Evolutionary conservation across 2,113 vertebrate species (phyloP).

Genomic region (Centropus bengalensis): DNA sequence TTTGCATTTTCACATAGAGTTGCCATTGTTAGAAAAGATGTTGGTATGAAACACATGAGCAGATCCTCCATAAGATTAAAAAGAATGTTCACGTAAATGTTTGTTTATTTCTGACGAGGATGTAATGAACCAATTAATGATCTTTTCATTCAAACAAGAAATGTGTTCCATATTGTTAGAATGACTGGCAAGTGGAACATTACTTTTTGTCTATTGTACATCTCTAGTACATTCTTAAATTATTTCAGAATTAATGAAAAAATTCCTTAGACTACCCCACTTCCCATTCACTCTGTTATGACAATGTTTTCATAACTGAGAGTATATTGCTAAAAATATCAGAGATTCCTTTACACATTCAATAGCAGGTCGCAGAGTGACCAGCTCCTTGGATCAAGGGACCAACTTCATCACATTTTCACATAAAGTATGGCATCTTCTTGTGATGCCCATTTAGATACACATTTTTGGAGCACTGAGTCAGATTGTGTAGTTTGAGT

Average conservation of each 20-base stretch:
- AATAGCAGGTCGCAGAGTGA: not conserved
- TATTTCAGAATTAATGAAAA: not conserved
- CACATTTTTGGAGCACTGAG: not conserved
- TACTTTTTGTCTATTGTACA: not conserved
- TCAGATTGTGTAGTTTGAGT: not conserved
- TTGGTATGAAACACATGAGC: not conserved
- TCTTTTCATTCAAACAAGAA: not conserved
- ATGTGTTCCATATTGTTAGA: not conserved
- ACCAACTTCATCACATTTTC: not conserved
- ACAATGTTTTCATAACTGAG: not conserved
- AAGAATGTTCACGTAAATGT: not conserved
- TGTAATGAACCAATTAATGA: not conserved
- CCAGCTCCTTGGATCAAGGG: not conserved
- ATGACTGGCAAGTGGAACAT: not conserved
- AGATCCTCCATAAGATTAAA: not conserved
- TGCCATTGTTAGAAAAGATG: not conserved
- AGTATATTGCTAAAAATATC: not conserved
- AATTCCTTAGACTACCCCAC: too few species aligned
- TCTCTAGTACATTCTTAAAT: not conserved
- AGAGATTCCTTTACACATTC: not conserved
- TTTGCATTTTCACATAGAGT: not conserved
- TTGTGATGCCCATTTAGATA: not conserved
- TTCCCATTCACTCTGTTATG: not conserved
- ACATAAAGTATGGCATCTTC: not conserved
- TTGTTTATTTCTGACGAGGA: not conserved